Evolutionary conservation across 1,140 invertebrate species (phyloP), one percentile per base, ranked within the genome.

Genomic region (Protaetia brevitarsis): DNA sequence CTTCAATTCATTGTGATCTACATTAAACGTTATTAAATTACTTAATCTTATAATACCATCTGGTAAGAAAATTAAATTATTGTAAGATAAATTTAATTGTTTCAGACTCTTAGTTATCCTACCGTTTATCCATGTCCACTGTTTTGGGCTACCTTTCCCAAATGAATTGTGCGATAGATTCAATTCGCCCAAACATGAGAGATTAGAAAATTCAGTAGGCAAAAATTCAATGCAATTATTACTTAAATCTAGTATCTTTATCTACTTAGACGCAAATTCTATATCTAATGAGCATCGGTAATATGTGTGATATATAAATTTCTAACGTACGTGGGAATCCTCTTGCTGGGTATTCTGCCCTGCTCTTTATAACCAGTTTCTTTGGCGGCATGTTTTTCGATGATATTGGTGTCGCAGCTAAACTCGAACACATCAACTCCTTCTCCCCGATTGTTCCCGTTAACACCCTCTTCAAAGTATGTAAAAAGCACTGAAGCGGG

Each of bases 221-320:
- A 96, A 76, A 70, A 80, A 84, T 59, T 83, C 84, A 31, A 96
- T 82, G 64, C 86, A 81, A 82, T 96, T 96, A 66, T 89, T 82
- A 30, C 86, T 89, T 51, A 94, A 79, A 83, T 96, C 88, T 63
- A 96, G 80, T 34, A 86, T 70, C 68, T 80, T 82, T 19, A 80
- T 73, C 83, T 84, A 27, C 82, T 82, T 2, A 92, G 73, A 6
- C 80, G 77, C 36, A 90, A 78, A 71, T 69, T 88, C 86, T 71
- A 83, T 79, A 71, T 89, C 86, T 64, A 92, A 85, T 61, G 84
- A 85, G 69, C 81, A 84, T 64, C 87, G 73, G 23, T 78, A 3
- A 90, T 79, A 41, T 83, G 84, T 70, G 76, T 80, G 16, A 91
- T 82, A 65, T 82, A 69, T 10, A 76, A 30, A 78, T 75, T 74